Evolutionary conservation across 30 jellyfish, hydroid and myxozoan genomes (phyloP), one percentile per base, ranked within the genome.

Genomic region (Mastigias papua): DNA sequence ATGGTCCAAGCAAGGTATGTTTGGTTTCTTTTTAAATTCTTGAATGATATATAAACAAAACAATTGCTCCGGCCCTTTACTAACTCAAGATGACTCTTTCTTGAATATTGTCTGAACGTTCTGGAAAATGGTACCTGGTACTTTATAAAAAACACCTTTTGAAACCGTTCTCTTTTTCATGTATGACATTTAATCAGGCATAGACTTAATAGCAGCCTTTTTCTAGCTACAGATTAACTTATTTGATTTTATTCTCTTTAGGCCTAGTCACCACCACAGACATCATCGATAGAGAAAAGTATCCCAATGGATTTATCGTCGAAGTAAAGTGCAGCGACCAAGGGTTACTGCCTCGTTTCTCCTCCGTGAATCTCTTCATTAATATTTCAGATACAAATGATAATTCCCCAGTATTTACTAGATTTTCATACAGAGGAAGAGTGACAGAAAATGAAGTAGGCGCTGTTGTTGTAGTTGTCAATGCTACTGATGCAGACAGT

Each of bases 401-500:
- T 49, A 87, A 87, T 33, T 21, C 86, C 17, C 96, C 96, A 23
- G 87, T 57, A 61, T 87, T 87, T 67, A 63, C 81, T 34, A 65
- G 86, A 48, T 87, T 76, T 58, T 87, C 96, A 30, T 87, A 87
- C 76, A 42, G 90, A 49, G 91, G 91, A 25, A 69, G 46, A 20
- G 87, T 87, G 0, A 49, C 25, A 5, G 96, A 87, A 35, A 87
- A 76, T 64, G 86, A 29, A 61, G 48, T 87, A 0, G 96, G 87
- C 1, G 71, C 57, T 1, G 73, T 87, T 46, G 96, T 80, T 87
- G 96, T 51, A 34, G 89, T 64, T 48, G 82, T 93, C 25, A 78
- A 71, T 73, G 98, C 97, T 13, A 77, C 93, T 11, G 98, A 93
- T 84, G 87, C 80, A 64, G 98, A 93, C 66, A 30, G 73, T 51